Conservation (phyloP, 2,888 invertebrate species). For the Cyrtodaria siliqua region DNA sequence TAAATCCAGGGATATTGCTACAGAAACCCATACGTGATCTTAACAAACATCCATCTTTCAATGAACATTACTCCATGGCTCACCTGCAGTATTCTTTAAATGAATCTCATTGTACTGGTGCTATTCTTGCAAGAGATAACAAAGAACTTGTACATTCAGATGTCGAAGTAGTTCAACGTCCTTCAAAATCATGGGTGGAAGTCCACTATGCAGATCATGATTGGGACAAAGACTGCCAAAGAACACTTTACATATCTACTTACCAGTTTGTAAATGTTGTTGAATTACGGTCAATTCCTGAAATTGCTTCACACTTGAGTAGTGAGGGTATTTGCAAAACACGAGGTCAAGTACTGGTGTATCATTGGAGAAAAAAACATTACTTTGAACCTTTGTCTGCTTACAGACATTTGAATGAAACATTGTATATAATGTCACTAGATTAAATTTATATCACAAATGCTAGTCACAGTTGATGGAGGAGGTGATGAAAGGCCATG, state of each 20-base stretch:
- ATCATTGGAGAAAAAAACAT: too few species aligned
- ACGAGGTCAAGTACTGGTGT: slow-evolving; percentile 18
- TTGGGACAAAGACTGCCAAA: slow-evolving; percentile 28
- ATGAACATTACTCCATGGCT: slow-evolving; percentile 19
- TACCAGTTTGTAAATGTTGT: slow-evolving; percentile 32
- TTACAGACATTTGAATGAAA: slow-evolving; percentile 35
- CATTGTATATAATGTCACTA: slow-evolving; percentile 33
- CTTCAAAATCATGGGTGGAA: slow-evolving; percentile 21
- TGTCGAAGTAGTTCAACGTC: slow-evolving; percentile 26
- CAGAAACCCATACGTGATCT: slow-evolving; percentile 25
- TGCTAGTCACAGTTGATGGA: slow-evolving; percentile 34
- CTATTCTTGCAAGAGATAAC: slow-evolving; percentile 23
- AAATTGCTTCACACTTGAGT: slow-evolving; percentile 9
- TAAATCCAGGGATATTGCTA: slow-evolving; percentile 29
- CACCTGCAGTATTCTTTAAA: slow-evolving; percentile 20
- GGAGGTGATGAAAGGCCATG: slow-evolving; percentile 34
- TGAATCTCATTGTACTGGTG: slow-evolving; percentile 9
- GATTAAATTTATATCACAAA: slow-evolving; percentile 22
- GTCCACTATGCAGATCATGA: slow-evolving; percentile 30
- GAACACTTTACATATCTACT: slow-evolving; percentile 26
- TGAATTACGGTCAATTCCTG: slow-evolving; percentile 7
- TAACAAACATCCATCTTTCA: slow-evolving; percentile 20
- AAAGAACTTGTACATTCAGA: slow-evolving; percentile 35
- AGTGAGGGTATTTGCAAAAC: slow-evolving; percentile 19
- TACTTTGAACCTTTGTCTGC: slow-evolving; percentile 12